Evolutionary conservation across 1,140 invertebrate species (phyloP).

Genomic region (Penaeus chinensis): DNA sequence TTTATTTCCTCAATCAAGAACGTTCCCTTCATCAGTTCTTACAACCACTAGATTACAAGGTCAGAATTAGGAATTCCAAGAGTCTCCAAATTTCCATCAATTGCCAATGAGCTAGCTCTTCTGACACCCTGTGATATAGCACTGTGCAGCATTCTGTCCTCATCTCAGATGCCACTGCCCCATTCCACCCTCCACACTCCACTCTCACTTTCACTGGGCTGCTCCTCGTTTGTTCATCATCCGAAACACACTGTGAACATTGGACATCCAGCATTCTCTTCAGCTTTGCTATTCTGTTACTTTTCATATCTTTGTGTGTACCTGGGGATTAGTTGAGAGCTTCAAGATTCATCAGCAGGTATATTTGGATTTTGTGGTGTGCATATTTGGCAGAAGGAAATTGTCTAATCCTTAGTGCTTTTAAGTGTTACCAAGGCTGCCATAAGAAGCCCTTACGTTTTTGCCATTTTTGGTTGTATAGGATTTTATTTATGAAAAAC

Average conservation of each 20-base stretch:
- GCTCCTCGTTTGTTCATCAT: constrained; percentile 44
- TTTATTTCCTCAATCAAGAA: not conserved
- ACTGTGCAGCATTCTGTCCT: no score
- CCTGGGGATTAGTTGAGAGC: constrained; percentile 53
- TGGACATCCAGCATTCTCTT: constrained; percentile 44
- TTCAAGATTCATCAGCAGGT: constrained; percentile 34
- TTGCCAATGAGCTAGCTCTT: no score
- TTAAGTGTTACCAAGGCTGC: constrained; percentile 14
- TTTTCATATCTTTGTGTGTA: constrained; percentile 36
- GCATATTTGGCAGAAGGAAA: not conserved
- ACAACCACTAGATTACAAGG: not conserved
- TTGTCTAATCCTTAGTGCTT: constrained; percentile 4
- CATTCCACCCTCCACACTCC: not conserved
- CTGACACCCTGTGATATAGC: no score
- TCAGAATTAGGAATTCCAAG: no score
- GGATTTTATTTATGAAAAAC: no score
- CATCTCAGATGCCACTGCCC: no score
- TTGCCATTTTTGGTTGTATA: no score
- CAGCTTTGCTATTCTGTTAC: constrained; percentile 48
- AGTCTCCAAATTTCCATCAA: no score
- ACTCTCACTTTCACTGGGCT: constrained; percentile 26
- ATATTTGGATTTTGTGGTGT: not conserved
- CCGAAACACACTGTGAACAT: constrained; percentile 49
- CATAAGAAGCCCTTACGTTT: not conserved
- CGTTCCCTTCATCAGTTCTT: constrained; percentile 1